These are phyloP conservation scores for Polypedilum pembai DNA, from an alignment of 1,140 invertebrate species.

Conservation along the genomic window DNA sequence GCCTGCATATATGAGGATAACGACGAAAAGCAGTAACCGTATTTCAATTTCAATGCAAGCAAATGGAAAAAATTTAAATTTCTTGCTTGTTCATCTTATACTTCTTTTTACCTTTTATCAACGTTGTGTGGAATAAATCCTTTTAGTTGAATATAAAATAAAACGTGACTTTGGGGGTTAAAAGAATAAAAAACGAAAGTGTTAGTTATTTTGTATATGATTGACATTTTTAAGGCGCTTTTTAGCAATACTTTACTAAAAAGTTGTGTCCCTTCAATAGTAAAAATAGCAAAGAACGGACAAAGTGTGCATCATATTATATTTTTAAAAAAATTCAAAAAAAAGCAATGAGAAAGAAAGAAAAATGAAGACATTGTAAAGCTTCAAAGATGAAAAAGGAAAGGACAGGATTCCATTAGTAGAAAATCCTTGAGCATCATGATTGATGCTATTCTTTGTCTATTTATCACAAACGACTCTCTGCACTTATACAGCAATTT, in stretches of 20 bases:
- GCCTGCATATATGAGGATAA: neutral
- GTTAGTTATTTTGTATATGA: no score
- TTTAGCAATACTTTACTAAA: no score
- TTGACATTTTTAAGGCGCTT: no score
- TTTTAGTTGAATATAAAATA: constrained; percentile 7
- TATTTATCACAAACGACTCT: constrained; percentile 15
- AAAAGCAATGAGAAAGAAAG: no score
- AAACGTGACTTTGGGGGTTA: constrained; percentile 16
- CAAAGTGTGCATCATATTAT: no score
- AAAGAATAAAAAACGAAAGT: neutral
- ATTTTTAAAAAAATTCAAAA: no score
- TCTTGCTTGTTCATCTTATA: neutral
- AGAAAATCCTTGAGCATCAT: constrained; percentile 10
- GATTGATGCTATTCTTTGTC: constrained; percentile 17
- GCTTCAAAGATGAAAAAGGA: neutral
- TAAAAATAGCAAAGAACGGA: no score
- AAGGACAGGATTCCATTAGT: neutral
- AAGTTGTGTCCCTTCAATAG: no score
- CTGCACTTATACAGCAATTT: constrained; percentile 15
- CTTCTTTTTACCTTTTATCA: neutral
- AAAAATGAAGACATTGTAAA: no score
- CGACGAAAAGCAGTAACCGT: neutral
- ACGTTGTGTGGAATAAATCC: neutral
- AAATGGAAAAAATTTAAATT: constrained; percentile 1
- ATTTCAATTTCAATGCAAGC: constrained; percentile 15